Conservation (phyloP, 2,113 vertebrate genomes). For the Amphiprion ocellaris region DNA sequence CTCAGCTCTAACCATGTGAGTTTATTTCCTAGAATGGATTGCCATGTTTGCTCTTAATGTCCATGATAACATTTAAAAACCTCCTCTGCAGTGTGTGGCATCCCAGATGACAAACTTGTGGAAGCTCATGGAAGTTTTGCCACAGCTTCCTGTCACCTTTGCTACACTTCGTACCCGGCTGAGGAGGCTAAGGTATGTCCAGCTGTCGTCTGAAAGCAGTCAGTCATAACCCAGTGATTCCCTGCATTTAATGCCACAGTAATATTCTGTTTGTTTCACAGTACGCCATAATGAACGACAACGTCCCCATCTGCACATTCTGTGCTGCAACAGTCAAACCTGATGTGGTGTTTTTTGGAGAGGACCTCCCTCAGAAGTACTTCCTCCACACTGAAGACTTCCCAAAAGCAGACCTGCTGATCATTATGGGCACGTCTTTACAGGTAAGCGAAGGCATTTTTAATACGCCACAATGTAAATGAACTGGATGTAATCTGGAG, state of each 20-base stretch:
- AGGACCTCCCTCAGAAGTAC: conserved; percentile 86
- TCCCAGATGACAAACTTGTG: conserved; percentile 86
- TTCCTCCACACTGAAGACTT: conserved; percentile 84
- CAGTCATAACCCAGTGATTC: background rate
- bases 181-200: conserved; percentile 82
- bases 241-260: background rate
- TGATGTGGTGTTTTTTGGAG: conserved; percentile 87
- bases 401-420: conserved; percentile 85
- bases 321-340: conserved; percentile 86
- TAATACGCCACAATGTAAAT: background rate
- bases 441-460: conserved; percentile 66
- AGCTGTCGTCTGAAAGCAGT: background rate
- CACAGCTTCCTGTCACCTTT: conserved; percentile 86
- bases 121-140: conserved; percentile 87
- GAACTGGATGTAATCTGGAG: background rate
- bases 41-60: background rate
- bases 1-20: too few species aligned
- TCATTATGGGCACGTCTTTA: conserved; percentile 88
- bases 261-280: conserved; percentile 32
- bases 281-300: conserved; percentile 81
- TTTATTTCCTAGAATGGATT: too few species aligned
- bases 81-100: conserved; percentile 80
- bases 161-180: conserved; percentile 84
- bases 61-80: background rate
- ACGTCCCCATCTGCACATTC: conserved; percentile 80